These are phyloP conservation scores for Podarcis lilfordi DNA, from an alignment of 2,797 vertebrate species.

Conservation along the genomic window DNA sequence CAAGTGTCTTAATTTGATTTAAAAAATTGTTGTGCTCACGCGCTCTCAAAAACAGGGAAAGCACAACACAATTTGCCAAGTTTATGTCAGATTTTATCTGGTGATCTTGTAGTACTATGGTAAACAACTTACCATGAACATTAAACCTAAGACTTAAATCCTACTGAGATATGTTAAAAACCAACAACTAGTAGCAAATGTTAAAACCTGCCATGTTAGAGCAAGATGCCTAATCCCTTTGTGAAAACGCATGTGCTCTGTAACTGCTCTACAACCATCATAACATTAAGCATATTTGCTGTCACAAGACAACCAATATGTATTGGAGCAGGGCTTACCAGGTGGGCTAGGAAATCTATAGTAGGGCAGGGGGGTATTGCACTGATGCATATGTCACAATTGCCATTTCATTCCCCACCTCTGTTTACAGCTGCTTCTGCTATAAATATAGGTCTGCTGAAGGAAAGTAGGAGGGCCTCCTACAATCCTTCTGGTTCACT, in stretches of 20 bases:
- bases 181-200: conserved; percentile 67
- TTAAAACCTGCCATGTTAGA: conserved; percentile 60
- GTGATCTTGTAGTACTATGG: conserved; percentile 70
- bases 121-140: conserved; percentile 71
- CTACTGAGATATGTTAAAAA: conserved; percentile 65
- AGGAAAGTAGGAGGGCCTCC: neutral
- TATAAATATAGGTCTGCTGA: neutral
- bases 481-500: neutral
- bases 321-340: neutral
- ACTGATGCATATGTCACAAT: neutral
- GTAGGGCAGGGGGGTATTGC: neutral
- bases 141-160: conserved; percentile 71
- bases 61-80: conserved; percentile 66
- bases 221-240: conserved; percentile 52
- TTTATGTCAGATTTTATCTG: conserved; percentile 73
- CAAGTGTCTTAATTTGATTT: conserved; percentile 70
- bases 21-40: conserved; percentile 50
- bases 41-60: conserved; percentile 67
- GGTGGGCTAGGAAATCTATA: neutral
- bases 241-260: conserved; percentile 53
- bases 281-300: neutral
- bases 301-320: neutral
- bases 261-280: no score
- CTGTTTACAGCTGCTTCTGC: conserved; percentile 7
- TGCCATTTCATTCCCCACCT: neutral